These are phyloP conservation scores for Acronicta alni DNA, from an alignment of 2,888 invertebrate species.

Conservation along the genomic window DNA sequence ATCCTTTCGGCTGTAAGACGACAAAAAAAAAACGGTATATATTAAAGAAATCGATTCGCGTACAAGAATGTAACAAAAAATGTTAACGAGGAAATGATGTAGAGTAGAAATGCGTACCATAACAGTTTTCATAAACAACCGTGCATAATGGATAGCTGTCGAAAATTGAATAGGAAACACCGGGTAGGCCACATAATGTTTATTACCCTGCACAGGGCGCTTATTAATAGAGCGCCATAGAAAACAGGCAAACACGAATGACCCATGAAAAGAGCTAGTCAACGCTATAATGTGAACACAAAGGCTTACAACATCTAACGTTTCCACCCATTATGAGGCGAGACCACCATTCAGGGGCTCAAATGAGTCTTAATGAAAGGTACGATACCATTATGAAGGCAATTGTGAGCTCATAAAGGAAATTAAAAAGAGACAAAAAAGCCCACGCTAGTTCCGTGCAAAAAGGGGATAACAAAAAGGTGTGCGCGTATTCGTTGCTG, in stretches of 20 bases:
- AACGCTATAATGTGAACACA: slow-evolving; percentile 75
- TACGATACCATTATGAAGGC: slow-evolving; percentile 85
- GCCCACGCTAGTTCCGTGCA: slow-evolving; percentile 60
- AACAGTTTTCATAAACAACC: neutral
- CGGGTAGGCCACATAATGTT: slow-evolving; percentile 57
- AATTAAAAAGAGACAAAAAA: slow-evolving; percentile 84
- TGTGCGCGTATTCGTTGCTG: slow-evolving; percentile 53
- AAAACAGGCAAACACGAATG: slow-evolving; percentile 73
- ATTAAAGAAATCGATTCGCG: too few relatives aligned
- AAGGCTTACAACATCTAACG: slow-evolving; percentile 81
- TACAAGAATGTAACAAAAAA: too few relatives aligned
- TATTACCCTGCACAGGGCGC: slow-evolving; percentile 61
- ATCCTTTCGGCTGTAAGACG: too few relatives aligned
- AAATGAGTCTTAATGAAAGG: slow-evolving; percentile 86
- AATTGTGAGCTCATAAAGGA: slow-evolving; percentile 86
- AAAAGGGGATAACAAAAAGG: slow-evolving; percentile 66
- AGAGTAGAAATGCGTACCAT: too few relatives aligned
- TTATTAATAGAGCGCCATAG: slow-evolving; percentile 78
- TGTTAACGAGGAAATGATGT: too few relatives aligned
- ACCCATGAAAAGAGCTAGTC: slow-evolving; percentile 76
- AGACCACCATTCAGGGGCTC: slow-evolving; percentile 81
- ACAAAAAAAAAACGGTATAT: too few relatives aligned
- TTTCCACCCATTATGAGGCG: slow-evolving; percentile 79
- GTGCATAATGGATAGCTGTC: slow-evolving; percentile 24
- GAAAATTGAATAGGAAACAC: slow-evolving; percentile 50